Evolutionary conservation across 2,797 vertebrate genomes (phyloP).

Genomic region (Miichthys miiuy): DNA sequence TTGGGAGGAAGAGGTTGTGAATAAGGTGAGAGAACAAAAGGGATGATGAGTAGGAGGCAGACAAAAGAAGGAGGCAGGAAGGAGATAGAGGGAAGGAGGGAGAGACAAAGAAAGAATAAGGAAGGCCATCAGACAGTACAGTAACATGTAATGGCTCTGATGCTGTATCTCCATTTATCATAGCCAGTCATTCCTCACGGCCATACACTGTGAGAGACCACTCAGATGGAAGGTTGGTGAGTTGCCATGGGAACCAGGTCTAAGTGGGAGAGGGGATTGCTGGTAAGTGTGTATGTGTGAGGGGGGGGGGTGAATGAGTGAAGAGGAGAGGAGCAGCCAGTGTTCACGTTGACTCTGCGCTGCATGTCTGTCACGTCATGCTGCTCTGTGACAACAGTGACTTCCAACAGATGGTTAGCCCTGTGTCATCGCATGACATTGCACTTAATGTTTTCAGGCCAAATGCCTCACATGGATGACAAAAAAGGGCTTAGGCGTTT

Average conservation of each 20-base stretch:
- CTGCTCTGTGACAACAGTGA: constrained; percentile 36
- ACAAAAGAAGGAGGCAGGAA: neutral
- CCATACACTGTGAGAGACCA: constrained; percentile 58
- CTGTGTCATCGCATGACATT: constrained; percentile 46
- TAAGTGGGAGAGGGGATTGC: constrained; percentile 47
- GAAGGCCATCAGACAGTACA: constrained; percentile 62
- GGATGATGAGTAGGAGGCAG: constrained; percentile 14
- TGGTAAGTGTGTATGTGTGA: constrained; percentile 24
- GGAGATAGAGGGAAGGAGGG: constrained; percentile 19
- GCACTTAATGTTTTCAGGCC: constrained; percentile 42
- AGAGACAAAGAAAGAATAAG: constrained; percentile 47
- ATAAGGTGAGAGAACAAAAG: constrained; percentile 58
- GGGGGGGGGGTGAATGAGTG: constrained; percentile 37
- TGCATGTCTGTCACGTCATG: constrained; percentile 44
- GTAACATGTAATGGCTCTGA: constrained; percentile 62
- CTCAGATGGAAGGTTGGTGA: constrained; percentile 64
- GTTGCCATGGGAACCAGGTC: constrained; percentile 78
- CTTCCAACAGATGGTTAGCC: constrained; percentile 59
- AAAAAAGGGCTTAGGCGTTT: constrained; percentile 44
- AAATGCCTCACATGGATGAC: constrained; percentile 35
- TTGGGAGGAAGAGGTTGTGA: constrained; percentile 78
- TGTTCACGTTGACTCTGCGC: neutral
- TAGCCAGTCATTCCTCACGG: constrained; percentile 62
- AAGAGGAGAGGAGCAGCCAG: constrained; percentile 27
- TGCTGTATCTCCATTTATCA: constrained; percentile 68